These are phyloP conservation scores for Drosophila meridiana DNA, from an alignment of 2,888 invertebrate genomes.

Conservation along the genomic window DNA sequence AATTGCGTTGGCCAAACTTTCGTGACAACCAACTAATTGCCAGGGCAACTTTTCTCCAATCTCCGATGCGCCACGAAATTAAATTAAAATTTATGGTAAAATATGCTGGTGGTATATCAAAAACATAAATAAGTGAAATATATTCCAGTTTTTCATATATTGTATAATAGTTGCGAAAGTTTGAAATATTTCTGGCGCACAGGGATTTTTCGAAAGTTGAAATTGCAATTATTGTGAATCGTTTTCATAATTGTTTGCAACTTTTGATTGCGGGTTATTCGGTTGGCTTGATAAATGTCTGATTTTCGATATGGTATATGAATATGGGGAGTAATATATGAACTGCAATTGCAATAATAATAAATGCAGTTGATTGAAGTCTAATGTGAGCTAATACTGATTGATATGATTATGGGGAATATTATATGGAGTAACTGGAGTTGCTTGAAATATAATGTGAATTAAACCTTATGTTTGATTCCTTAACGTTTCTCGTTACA, in stretches of 20 bases:
- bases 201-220: conserved; percentile 42
- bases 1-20: conserved; percentile 71
- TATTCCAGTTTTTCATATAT: background rate
- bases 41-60: conserved; percentile 25
- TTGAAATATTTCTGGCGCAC: conserved; percentile 27
- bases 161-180: conserved; percentile 43
- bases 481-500: too few relatives aligned
- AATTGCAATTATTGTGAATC: conserved; percentile 58
- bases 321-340: background rate
- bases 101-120: conserved; percentile 17
- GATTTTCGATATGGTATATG: background rate
- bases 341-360: too few relatives aligned
- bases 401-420: background rate
- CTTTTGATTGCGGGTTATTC: conserved; percentile 16
- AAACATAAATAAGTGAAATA: background rate
- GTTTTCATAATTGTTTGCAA: conserved; percentile 34
- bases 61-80: conserved; percentile 46
- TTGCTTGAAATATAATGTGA: too few relatives aligned
- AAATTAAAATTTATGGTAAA: conserved; percentile 58
- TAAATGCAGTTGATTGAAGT: too few relatives aligned
- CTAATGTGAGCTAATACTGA: too few relatives aligned
- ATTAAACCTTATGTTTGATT: too few relatives aligned
- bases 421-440: too few relatives aligned
- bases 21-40: conserved; percentile 59
- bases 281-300: background rate